These are phyloP conservation scores for Heteromormyrus szaboi DNA, from an alignment of 2,797 vertebrate species.

Conservation along the genomic window DNA sequence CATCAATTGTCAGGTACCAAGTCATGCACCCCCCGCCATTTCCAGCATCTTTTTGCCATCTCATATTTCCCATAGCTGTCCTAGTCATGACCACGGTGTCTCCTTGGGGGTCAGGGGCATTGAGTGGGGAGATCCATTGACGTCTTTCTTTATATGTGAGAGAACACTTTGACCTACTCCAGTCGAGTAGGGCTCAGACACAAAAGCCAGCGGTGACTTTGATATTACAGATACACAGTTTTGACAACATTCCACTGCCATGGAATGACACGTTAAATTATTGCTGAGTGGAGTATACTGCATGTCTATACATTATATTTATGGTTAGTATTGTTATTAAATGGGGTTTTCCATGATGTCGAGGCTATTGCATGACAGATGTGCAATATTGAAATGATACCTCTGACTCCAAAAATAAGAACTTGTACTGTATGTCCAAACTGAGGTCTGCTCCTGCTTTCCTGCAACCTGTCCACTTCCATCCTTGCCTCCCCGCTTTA, in stretches of 20 bases:
- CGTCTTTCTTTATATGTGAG: background rate
- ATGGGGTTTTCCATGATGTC: constrained; percentile 46
- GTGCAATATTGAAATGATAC: constrained; percentile 33
- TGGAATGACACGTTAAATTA: constrained; percentile 56
- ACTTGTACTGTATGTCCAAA: constrained; percentile 36
- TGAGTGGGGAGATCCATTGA: background rate
- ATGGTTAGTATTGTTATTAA: constrained; percentile 47
- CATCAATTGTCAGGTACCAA: background rate
- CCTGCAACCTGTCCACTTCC: background rate
- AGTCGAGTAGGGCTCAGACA: background rate
- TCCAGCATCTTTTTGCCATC: background rate
- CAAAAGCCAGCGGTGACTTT: constrained; percentile 26
- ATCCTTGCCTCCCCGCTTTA: constrained; percentile 11
- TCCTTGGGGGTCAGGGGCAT: background rate
- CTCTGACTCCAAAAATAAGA: constrained; percentile 27
- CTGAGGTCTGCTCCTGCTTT: constrained; percentile 24
- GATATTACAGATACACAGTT: constrained; percentile 22
- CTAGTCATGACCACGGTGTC: background rate
- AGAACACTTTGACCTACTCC: background rate
- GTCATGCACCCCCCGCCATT: background rate
- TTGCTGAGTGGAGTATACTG: constrained; percentile 56
- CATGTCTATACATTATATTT: constrained; percentile 58
- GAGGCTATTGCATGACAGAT: constrained; percentile 31
- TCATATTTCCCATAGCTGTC: background rate
- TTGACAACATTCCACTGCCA: constrained; percentile 32